These are phyloP conservation scores for Perca schrenkii DNA, from an alignment of 2,113 vertebrate species.

Conservation along the genomic window DNA sequence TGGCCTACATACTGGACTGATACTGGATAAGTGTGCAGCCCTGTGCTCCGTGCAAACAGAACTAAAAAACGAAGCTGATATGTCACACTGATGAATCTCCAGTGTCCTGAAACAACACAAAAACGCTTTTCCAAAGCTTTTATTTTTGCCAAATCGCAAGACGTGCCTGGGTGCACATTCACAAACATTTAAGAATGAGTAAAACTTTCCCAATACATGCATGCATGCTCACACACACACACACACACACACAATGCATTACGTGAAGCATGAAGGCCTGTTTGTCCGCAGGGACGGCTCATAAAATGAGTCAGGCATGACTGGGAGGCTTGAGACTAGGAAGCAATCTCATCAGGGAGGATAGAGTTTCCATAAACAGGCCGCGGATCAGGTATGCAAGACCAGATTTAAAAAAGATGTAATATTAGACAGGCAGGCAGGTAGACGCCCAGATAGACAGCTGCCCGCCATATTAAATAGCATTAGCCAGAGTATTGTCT, in stretches of 20 bases:
- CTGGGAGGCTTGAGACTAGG: constrained; percentile 52
- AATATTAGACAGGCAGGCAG: constrained; percentile 50
- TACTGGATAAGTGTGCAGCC: neutral
- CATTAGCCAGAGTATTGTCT: constrained; percentile 55
- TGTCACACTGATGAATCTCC: neutral
- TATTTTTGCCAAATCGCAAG: neutral
- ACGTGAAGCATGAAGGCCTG: constrained; percentile 54
- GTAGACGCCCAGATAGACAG: constrained; percentile 57
- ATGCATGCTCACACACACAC: constrained; percentile 10
- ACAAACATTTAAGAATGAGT: constrained; percentile 62
- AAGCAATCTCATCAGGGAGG: constrained; percentile 61
- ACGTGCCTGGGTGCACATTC: constrained; percentile 48
- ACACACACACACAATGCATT: constrained; percentile 40
- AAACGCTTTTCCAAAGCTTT: neutral
- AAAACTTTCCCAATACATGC: constrained; percentile 54
- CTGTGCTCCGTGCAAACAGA: neutral
- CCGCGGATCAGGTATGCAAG: constrained; percentile 49
- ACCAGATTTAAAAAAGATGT: constrained; percentile 44
- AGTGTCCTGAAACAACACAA: constrained; percentile 15
- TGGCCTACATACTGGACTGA: constrained; percentile 43
- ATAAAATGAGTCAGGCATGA: constrained; percentile 73
- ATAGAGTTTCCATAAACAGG: constrained; percentile 66
- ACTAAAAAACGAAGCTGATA: neutral
- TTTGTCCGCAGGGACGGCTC: constrained; percentile 55
- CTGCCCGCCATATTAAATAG: constrained; percentile 57